Evolutionary conservation across 2,888 invertebrate genomes (phyloP).

Genomic region (Anthoptus insignis): DNA sequence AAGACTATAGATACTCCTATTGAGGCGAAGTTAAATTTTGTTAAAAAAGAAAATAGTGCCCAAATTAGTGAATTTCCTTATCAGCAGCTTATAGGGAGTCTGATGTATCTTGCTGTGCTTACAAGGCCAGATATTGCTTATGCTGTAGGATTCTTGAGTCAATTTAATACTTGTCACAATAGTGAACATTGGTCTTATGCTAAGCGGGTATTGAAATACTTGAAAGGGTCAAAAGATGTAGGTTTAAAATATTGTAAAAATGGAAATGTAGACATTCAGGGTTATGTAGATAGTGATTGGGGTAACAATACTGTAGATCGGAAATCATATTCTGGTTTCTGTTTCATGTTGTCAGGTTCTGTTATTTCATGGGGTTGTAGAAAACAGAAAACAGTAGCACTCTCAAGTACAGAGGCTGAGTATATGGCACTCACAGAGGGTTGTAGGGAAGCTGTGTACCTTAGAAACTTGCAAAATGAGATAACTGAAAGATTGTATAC

Average conservation of each 20-base stretch:
- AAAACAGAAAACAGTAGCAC: constrained; percentile 38
- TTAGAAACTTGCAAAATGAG: neutral
- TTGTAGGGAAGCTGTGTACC: constrained; percentile 6
- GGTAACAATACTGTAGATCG: neutral
- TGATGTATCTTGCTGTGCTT: neutral
- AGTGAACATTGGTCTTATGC: neutral
- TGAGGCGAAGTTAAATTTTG: constrained; percentile 20
- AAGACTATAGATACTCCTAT: constrained; percentile 34
- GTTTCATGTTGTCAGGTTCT: constrained; percentile 48
- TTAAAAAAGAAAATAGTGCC: neutral
- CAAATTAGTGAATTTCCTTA: neutral
- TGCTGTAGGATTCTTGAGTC: neutral
- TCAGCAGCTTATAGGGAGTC: neutral
- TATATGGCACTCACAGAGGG: neutral
- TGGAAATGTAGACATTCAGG: neutral
- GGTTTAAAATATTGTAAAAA: neutral
- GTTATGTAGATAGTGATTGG: constrained; percentile 1
- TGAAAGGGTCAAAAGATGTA: neutral
- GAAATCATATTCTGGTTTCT: neutral
- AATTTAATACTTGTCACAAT: constrained; percentile 3
- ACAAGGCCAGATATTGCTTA: neutral
- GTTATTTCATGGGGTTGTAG: constrained; percentile 54
- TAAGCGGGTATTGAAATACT: neutral
- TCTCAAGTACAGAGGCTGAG: too few species aligned
- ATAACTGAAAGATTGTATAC: neutral